Percentiles rank a stretch among this genome's conserved stretches.
These are phyloP conservation scores for Dipodomys spectabilis DNA, from an alignment of 2,113 vertebrate genomes.

Conservation along the genomic window DNA sequence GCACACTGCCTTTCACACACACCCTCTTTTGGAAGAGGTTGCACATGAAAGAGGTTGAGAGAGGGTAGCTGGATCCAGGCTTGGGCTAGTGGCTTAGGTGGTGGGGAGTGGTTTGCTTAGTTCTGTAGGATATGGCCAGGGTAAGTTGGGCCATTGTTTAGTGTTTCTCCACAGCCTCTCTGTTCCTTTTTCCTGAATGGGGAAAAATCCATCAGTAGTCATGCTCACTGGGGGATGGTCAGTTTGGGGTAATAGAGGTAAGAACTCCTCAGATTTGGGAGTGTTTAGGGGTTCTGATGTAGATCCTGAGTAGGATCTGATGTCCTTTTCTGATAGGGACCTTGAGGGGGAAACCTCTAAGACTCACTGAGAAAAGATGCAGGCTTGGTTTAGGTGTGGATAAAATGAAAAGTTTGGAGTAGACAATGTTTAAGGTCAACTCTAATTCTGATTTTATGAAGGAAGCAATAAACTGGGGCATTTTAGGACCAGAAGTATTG, in stretches of 20 bases:
- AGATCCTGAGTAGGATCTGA: neutral
- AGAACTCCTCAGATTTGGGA: neutral
- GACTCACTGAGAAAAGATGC: neutral
- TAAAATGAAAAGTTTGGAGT: neutral
- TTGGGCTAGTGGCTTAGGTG: neutral
- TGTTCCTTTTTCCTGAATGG: neutral
- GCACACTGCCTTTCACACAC: neutral
- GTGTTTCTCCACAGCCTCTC: neutral
- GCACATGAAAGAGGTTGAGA: neutral
- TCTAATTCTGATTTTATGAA: conserved; percentile 31
- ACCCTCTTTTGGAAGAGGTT: neutral
- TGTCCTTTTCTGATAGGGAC: neutral
- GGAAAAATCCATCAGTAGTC: neutral
- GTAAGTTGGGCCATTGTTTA: neutral
- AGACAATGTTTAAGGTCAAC: neutral
- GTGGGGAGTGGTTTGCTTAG: neutral
- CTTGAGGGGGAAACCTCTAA: neutral
- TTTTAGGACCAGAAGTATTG: neutral
- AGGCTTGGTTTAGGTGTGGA: neutral
- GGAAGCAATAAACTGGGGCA: neutral
- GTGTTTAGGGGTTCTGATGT: too few relatives aligned
- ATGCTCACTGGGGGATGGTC: conserved; percentile 35
- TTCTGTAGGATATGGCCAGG: neutral
- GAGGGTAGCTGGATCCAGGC: neutral
- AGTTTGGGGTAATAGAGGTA: neutral